phyloP scores from a whole-genome alignment of 2,113 vertebrate species.

The Anhinga rufa region DNA sequence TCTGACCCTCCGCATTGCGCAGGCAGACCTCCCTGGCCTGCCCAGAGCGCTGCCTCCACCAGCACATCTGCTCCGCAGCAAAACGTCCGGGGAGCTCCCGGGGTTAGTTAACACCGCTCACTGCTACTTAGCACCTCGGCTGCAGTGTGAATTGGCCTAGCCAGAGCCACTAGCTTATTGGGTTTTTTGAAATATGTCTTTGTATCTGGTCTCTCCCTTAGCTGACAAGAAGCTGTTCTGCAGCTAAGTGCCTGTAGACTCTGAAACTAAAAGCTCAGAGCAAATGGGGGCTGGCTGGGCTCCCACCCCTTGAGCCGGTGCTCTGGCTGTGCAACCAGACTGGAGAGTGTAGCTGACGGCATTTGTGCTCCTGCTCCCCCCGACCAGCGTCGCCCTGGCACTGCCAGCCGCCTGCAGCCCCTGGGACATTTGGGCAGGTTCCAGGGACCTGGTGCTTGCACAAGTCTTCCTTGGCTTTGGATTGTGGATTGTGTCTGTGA shows the following conservation, averaged over 20 bases:
- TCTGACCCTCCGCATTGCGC: neutral
- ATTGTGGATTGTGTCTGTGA: neutral
- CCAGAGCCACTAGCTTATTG: neutral
- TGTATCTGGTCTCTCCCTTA: neutral
- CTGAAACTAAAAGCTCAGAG: neutral
- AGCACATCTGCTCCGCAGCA: neutral
- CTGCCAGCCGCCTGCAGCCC: neutral
- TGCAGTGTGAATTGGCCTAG: neutral
- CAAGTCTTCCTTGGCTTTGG: neutral
- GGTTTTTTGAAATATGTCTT: neutral
- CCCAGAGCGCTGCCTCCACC: neutral
- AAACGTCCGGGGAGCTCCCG: rapidly evolving
- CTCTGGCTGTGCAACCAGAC: neutral
- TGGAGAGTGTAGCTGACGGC: rapidly evolving
- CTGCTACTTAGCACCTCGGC: neutral
- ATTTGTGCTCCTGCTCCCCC: neutral
- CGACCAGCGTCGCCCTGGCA: rapidly evolving
- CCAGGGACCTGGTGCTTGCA: neutral
- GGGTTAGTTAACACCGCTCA: neutral
- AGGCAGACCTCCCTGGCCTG: neutral
- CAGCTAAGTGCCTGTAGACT: neutral
- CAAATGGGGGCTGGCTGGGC: neutral
- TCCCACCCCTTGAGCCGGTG: neutral
- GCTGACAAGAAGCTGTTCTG: neutral
- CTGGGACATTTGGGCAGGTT: neutral